Evolutionary conservation across 2,113 vertebrate species (phyloP).

Genomic region (Ameiurus melas): DNA sequence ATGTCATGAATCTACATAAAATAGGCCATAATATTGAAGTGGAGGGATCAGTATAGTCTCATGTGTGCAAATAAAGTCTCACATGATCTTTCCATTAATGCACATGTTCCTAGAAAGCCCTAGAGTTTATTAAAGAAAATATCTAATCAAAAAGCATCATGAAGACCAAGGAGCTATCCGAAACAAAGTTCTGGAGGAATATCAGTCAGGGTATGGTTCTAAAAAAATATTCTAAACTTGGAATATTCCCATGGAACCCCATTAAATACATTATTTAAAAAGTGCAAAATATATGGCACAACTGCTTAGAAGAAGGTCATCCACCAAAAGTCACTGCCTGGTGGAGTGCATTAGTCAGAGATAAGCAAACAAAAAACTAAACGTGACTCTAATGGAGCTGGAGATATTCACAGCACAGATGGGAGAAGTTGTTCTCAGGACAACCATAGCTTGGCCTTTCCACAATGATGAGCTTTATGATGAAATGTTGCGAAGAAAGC

Average conservation of each 20-base stretch:
- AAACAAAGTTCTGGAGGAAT: neutral
- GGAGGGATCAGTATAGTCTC: neutral
- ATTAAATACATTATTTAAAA: neutral
- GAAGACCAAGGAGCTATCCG: neutral
- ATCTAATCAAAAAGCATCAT: neutral
- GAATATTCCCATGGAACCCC: neutral
- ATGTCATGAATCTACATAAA: neutral
- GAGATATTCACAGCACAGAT: neutral
- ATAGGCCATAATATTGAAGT: neutral
- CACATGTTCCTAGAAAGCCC: neutral
- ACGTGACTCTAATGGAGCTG: neutral
- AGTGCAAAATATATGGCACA: neutral
- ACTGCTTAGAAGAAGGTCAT: neutral
- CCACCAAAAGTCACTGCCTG: neutral
- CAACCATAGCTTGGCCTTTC: neutral
- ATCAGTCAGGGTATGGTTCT: neutral
- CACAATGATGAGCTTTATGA: neutral
- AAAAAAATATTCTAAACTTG: neutral
- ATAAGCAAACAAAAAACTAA: neutral
- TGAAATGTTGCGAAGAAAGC: neutral
- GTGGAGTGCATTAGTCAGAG: neutral
- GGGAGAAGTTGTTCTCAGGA: neutral
- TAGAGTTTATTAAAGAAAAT: neutral
- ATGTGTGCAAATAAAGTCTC: neutral
- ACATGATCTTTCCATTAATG: neutral